These are phyloP conservation scores for Lamproptera curius DNA, from an alignment of 2,888 invertebrate genomes.

Conservation along the genomic window DNA sequence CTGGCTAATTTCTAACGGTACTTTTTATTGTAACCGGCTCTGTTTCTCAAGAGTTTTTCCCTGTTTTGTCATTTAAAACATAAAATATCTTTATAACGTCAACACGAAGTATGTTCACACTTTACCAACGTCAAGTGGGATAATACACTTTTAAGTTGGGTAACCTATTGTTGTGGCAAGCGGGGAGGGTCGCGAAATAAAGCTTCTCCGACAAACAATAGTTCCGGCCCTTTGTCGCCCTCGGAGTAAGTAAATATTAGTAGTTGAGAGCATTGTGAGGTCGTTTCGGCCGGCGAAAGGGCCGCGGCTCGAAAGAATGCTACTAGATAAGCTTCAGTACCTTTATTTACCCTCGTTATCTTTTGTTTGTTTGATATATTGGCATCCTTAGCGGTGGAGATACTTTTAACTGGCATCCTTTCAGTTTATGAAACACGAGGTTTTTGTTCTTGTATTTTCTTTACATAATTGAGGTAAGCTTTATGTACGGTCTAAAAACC, in stretches of 20 bases:
- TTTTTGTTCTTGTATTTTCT: not conserved
- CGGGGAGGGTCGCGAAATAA: constrained; percentile 74
- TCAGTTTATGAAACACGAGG: not conserved
- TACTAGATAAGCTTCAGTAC: constrained; percentile 47
- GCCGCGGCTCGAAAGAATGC: constrained; percentile 57
- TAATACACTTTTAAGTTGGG: constrained; percentile 76
- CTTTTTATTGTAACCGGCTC: too few relatives aligned
- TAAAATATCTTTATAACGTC: constrained; percentile 7
- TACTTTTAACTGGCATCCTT: constrained; percentile 26
- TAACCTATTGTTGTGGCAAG: constrained; percentile 73
- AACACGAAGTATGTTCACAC: constrained; percentile 32
- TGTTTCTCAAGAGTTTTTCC: too few relatives aligned
- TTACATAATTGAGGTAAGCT: not conserved
- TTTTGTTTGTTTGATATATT: constrained; percentile 64
- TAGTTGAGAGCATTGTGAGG: constrained; percentile 66
- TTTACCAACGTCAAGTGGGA: constrained; percentile 50
- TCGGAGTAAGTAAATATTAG: constrained; percentile 75
- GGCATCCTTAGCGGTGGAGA: constrained; percentile 40
- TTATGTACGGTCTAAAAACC: not conserved
- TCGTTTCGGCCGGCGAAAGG: constrained; percentile 28
- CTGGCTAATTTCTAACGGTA: too few relatives aligned
- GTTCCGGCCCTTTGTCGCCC: constrained; percentile 76
- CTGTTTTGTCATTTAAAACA: constrained; percentile 10
- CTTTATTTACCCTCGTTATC: constrained; percentile 61
- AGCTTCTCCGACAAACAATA: constrained; percentile 78